Base-by-base conservation (phyloP, 2,797 vertebrate genomes). In the Melanotaenia trifasciata region DNA sequence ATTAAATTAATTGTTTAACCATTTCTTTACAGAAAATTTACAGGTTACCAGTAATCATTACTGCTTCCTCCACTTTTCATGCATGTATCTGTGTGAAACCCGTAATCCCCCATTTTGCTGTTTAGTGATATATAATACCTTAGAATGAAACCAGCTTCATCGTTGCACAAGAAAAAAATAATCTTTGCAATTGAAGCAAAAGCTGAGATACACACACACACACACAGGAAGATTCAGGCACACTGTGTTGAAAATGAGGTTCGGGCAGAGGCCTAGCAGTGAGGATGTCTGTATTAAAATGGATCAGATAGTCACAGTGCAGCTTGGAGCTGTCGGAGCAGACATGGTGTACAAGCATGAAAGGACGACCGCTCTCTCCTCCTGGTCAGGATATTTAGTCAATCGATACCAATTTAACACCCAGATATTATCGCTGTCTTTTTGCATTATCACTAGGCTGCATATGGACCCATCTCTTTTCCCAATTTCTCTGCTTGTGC, bases 341-440 rank as follows among this genome's bases (percentile, higher is more conserved):
- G 87, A 86, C 87, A 77, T 64, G 72, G 77, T 74, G 74, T 79
- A 86, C 59, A 45, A 61, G 84, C 90, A 87, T 90, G 85, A 93
- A 91, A 90, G 87, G 81, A 80, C 20, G 38, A 75, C 65, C 18
- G 80, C 85, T 83, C 80, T 86, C 88, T 83, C 84, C 89, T 81
- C 89, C 86, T 72, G 86, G 87, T 90, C 92, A 76, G 87, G 87
- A 87, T 91, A 90, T 92, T 92, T 91, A 89, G 89, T 88, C 83
- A 84, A 92, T 93, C 92, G 79, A 92, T 93, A 89, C 89, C 92
- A 93, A 91, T 93, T 93, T 92, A 91, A 90, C 84, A 85, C 67
- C 68, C 67, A 87, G 92, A 93, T 92, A 91, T 93, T 90, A 93
- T 93, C 92, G 16, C 60, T 24, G 32, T 80, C 85, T 80, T 70